Evolutionary conservation across 2,888 invertebrate genomes (phyloP), one percentile per base, ranked within the genome.

Genomic region (Cephus sareptanus): DNA sequence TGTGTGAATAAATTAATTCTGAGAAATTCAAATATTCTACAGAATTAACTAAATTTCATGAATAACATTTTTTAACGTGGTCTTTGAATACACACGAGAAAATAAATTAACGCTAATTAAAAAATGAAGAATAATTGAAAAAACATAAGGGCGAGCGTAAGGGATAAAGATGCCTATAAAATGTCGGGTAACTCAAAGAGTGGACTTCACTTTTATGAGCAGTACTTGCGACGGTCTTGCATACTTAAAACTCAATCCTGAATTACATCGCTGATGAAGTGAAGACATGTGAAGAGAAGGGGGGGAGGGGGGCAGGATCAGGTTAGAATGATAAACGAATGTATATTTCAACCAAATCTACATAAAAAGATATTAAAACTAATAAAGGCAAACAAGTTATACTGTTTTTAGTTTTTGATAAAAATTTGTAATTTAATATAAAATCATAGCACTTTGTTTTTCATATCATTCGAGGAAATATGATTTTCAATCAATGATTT

Each of bases 151-250:
- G 6, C 40, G 0, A 40, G 40, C 15, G 4, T 15, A 40, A 40
- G 40, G 6, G 15, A 23, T 56, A 23, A 15, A 40, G 23, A 13
- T 15, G 13, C 6, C 15, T 13, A 23, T 56, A 23, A 56, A 23
- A 23, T 56, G 6, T 23, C 40, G 23, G 9, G 15, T 73, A 69
- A 76, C 75, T 78, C 73, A 76, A 75, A 78, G 76, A 78, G 75
- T 78, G 75, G 75, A 73, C 71, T 56, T 71, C 73, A 68, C 75
- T 37, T 78, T 78, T 78, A 78, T 73, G 75, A 78, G 69, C 76
- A 71, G 76, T 76, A 75, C 70, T 68, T 77, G 15, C 70, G 75
- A 35, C 12, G 23, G 23, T 23, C 40, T 6, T 23, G 23, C 1
- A 23, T 56, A 23, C 40, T 56, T 23, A 56, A 23, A 56, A 56